Percentiles rank a stretch among this genome's conserved stretches.
Conservation (phyloP, 2,888 invertebrate species). For the Chrysolina americana region DNA sequence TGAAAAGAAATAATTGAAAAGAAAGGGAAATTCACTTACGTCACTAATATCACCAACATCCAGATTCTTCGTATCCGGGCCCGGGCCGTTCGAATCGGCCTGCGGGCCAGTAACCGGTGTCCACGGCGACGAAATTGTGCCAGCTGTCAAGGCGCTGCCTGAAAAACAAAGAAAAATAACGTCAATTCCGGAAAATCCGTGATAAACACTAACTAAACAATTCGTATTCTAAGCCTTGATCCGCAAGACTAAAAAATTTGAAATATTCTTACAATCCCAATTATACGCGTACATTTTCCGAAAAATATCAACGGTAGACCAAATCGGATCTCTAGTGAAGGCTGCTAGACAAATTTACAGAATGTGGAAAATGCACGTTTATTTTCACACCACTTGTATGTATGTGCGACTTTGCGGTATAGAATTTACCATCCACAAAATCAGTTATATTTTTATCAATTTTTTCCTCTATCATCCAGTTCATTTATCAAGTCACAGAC, state of each 20-base stretch:
- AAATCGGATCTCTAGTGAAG: background rate
- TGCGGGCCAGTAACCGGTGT: conserved; percentile 90
- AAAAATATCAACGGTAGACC: background rate
- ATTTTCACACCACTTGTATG: background rate
- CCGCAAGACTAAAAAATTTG: background rate
- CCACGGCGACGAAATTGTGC: conserved; percentile 98
- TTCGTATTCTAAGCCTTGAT: background rate
- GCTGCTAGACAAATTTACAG: background rate
- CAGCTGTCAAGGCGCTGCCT: conserved; percentile 84
- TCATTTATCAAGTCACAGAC: background rate
- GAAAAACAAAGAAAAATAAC: conserved; percentile 61
- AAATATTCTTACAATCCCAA: conserved; percentile 10
- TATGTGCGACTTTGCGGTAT: background rate
- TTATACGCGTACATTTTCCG: background rate
- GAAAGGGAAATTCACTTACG: conserved; percentile 71
- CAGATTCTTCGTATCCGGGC: conserved; percentile 91
- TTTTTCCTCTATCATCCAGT: background rate
- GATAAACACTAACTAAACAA: background rate
- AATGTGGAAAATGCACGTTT: background rate
- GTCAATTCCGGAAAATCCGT: no score
- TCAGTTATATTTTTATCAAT: background rate
- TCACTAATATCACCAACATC: conserved; percentile 95
- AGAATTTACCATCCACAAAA: conserved; percentile 16
- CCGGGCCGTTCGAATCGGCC: conserved; percentile 93
- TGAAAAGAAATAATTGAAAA: no score